phyloP scores from a whole-genome alignment of 2,888 invertebrate genomes.

The Tipula unca region DNA sequence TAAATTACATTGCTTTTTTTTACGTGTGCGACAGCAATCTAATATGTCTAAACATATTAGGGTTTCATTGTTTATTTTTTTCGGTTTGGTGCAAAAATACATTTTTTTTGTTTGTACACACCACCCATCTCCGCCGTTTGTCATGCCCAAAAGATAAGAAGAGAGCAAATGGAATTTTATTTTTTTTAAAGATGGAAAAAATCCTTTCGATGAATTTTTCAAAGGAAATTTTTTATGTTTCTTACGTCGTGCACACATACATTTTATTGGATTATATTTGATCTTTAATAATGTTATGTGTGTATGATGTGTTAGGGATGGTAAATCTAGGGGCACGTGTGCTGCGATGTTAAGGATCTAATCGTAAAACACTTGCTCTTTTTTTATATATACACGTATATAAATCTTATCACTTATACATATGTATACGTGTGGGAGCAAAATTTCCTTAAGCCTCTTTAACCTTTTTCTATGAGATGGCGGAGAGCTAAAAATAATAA shows the following conservation, averaged over 20 bases:
- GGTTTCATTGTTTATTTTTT: neutral
- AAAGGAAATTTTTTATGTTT: neutral
- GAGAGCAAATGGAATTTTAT: neutral
- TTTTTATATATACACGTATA: neutral
- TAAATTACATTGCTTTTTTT: neutral
- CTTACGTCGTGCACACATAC: neutral
- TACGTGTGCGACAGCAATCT: neutral
- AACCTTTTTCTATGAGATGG: neutral
- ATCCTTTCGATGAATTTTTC: neutral
- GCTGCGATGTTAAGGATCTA: neutral
- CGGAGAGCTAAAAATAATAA: neutral
- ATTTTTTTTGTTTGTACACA: neutral
- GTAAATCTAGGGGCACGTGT: neutral
- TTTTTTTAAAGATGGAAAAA: neutral
- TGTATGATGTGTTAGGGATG: neutral
- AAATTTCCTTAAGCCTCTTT: neutral
- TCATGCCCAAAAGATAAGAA: neutral
- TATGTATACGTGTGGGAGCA: neutral
- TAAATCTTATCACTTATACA: too few relatives aligned
- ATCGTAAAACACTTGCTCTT: neutral
- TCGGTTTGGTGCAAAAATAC: neutral
- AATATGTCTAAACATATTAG: neutral
- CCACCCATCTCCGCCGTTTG: neutral
- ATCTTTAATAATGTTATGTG: neutral
- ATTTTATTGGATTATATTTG: neutral